Base-by-base conservation (phyloP, 2,113 vertebrate species). In the Shinisaurus crocodilurus region DNA sequence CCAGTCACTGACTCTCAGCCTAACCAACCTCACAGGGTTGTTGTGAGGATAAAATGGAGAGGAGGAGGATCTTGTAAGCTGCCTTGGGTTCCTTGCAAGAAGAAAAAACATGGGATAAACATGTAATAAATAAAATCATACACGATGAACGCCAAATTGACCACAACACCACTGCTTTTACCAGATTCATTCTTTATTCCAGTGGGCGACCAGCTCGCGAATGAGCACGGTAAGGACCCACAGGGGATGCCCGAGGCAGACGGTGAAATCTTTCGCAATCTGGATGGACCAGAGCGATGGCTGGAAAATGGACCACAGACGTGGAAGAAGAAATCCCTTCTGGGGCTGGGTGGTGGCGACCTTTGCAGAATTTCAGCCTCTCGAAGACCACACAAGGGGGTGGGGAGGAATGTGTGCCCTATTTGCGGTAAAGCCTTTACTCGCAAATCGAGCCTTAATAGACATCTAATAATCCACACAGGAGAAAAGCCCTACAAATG, bases 401-500 rank as follows among this genome's bases (percentile, higher is more conserved):
- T 48, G 34, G 34, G 48, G 25, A 54, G 65, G 43, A 60, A 65
- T 40, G 54, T 2, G 3, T 86, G 82, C 23, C 45, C 60, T 13
- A 18, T 76, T 12, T 96, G 96, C 89, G 95, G 94, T 7, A 96
- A 94, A 88, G 94, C 90, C 34, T 95, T 95, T 75, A 91, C 90
- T 85, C 92, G 94, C 63, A 95, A 94, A 82, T 96, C 94, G 45
- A 94, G 94, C 72, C 93, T 96, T 70, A 94, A 94, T 88, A 92
- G 93, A 37, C 96, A 96, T 43, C 93, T 94, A 82, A 93, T 91
- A 34, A 95, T 90, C 87, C 96, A 96, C 72, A 94, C 96, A 63
- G 96, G 97, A 34, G 95, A 94, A 13, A 98, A 98, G 75, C 97
- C 94, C 20, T 98, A 98, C 63, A 95, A 98, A 54, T 98, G 98